Evolutionary conservation across 2,888 invertebrate genomes (phyloP).

Genomic region (Morpho helenor): DNA sequence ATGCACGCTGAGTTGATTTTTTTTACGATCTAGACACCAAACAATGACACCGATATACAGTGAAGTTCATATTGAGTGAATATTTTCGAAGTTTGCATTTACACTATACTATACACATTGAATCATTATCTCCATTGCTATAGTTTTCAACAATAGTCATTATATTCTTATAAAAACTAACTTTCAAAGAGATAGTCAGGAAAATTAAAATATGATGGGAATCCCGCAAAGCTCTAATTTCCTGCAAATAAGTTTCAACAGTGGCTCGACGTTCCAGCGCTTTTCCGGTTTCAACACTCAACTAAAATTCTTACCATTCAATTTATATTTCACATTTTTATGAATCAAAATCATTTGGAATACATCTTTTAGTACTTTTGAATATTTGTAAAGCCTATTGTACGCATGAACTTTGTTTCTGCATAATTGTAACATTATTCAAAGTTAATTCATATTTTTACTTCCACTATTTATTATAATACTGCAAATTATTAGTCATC

Average conservation of each 20-base stretch:
- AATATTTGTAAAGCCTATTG: no score
- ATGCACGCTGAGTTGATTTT: no score
- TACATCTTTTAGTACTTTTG: no score
- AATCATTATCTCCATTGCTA: constrained; percentile 1
- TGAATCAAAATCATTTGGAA: constrained; percentile 2
- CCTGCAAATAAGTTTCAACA: constrained; percentile 18
- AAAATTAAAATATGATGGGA: constrained; percentile 23
- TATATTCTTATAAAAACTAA: constrained; percentile 8
- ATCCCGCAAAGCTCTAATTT: constrained; percentile 24
- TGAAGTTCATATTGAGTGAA: no score
- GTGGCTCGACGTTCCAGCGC: constrained; percentile 7
- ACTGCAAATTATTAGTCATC: no score
- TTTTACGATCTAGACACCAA: no score
- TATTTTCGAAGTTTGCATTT: no score
- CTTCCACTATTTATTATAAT: no score
- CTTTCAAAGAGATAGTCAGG: constrained; percentile 9
- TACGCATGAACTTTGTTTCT: no score
- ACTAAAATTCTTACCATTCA: constrained; percentile 4
- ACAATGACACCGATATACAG: no score
- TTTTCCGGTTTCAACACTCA: background rate
- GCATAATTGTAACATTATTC: no score
- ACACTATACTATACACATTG: background rate
- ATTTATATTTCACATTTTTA: constrained; percentile 2
- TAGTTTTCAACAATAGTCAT: constrained; percentile 8
- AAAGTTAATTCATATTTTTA: no score